These are phyloP conservation scores for Limenitis arthemis DNA, from an alignment of 2,888 invertebrate species.

Conservation along the genomic window DNA sequence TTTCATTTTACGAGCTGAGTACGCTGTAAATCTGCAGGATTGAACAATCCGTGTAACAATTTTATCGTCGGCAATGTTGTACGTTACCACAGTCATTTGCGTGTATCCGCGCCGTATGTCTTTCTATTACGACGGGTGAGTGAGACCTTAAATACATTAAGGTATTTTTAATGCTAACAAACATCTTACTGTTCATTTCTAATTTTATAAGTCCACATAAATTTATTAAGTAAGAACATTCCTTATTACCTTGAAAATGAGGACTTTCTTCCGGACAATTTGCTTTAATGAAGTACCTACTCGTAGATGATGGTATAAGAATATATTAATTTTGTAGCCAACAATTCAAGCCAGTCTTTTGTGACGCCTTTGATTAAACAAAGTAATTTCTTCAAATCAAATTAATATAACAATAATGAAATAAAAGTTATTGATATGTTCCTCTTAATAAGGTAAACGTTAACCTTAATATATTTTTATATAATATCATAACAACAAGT, in stretches of 20 bases:
- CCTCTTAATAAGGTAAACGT: too few species aligned
- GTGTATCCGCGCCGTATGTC: conserved; percentile 16
- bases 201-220: not conserved
- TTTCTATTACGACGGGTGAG: conserved; percentile 16
- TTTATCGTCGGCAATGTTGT: conserved; percentile 16
- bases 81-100: conserved; percentile 20
- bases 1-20: conserved; percentile 9
- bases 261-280: too few species aligned
- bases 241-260: not conserved
- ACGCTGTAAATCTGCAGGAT: conserved; percentile 17
- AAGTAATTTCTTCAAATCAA: too few species aligned
- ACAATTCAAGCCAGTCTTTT: too few species aligned
- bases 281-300: too few species aligned
- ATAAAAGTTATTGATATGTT: too few species aligned
- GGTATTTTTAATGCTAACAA: conserved; percentile 15
- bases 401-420: too few species aligned
- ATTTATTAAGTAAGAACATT: not conserved
- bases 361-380: too few species aligned
- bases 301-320: too few species aligned
- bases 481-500: too few species aligned
- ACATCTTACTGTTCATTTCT: conserved; percentile 5
- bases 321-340: too few species aligned
- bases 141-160: conserved; percentile 14
- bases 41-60: conserved; percentile 14
- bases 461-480: too few species aligned